These are phyloP conservation scores for Drosophila sp. DNA, from an alignment of 1,140 invertebrate genomes.

Conservation along the genomic window DNA sequence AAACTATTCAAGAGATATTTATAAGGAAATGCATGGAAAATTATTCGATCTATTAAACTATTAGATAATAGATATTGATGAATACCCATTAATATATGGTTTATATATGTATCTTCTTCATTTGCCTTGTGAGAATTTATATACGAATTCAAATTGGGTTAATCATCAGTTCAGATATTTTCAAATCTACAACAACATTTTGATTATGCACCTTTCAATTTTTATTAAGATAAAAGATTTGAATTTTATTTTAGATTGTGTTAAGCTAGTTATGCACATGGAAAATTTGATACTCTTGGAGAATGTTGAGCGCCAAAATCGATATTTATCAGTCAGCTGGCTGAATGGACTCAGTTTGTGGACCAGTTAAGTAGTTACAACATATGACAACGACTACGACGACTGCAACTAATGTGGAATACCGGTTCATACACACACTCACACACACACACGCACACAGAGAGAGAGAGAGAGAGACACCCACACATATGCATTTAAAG, in stretches of 20 bases:
- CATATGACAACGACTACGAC: conserved; percentile 6
- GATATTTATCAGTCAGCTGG: conserved; percentile 18
- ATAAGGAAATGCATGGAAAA: no score
- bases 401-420: conserved; percentile 52
- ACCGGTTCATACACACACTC: conserved; percentile 57
- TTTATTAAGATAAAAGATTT: no score
- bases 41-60: no score
- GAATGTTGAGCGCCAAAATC: conserved; percentile 18
- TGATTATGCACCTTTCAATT: no score
- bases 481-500: conserved; percentile 22
- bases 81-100: no score
- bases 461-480: conserved; percentile 17
- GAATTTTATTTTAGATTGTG: background rate
- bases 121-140: no score
- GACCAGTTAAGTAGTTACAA: conserved; percentile 21
- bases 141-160: no score
- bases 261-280: background rate
- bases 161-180: no score
- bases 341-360: background rate
- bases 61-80: no score
- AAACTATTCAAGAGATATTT: no score
- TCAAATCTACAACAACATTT: no score
- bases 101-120: no score
- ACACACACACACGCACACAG: conserved; percentile 40
- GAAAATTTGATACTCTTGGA: conserved; percentile 10